These are phyloP conservation scores for Spea hammondii DNA, from an alignment of 2,797 vertebrate species.

Conservation along the genomic window DNA sequence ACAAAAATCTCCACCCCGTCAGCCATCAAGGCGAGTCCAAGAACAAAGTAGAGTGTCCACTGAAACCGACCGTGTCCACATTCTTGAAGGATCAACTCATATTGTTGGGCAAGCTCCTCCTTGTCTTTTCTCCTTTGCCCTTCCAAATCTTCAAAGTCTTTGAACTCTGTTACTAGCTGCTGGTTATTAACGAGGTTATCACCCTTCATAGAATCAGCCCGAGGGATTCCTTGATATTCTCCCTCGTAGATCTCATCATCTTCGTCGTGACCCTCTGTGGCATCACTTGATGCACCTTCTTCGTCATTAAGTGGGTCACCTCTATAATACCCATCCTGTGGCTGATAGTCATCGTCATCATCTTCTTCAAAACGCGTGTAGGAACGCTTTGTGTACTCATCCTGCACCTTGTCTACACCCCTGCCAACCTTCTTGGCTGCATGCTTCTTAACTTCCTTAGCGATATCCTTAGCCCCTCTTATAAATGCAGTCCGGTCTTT, in stretches of 20 bases:
- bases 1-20: slow-evolving; percentile 96
- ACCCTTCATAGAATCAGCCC: slow-evolving; percentile 79
- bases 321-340: slow-evolving; percentile 78
- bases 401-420: slow-evolving; percentile 83
- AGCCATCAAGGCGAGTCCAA: slow-evolving; percentile 94
- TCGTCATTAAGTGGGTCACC: slow-evolving; percentile 81
- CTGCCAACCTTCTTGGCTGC: slow-evolving; percentile 88
- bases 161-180: slow-evolving; percentile 69
- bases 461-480: slow-evolving; percentile 94
- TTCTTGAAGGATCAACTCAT: slow-evolving; percentile 92
- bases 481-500: slow-evolving; percentile 90
- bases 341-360: slow-evolving; percentile 77
- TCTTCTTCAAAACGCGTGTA: slow-evolving; percentile 93
- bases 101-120: slow-evolving; percentile 92
- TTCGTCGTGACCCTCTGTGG: slow-evolving; percentile 94
- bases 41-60: slow-evolving; percentile 95
- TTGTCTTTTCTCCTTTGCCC: slow-evolving; percentile 83
- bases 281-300: slow-evolving; percentile 90
- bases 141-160: slow-evolving; percentile 75
- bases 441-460: slow-evolving; percentile 92
- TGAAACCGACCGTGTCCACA: slow-evolving; percentile 96
- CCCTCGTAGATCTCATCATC: slow-evolving; percentile 97
- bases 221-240: slow-evolving; percentile 94
- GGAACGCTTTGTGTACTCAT: slow-evolving; percentile 90
- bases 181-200: slow-evolving; percentile 60